Conservation (phyloP, 2,888 invertebrate species). For the Acleris emargana region DNA sequence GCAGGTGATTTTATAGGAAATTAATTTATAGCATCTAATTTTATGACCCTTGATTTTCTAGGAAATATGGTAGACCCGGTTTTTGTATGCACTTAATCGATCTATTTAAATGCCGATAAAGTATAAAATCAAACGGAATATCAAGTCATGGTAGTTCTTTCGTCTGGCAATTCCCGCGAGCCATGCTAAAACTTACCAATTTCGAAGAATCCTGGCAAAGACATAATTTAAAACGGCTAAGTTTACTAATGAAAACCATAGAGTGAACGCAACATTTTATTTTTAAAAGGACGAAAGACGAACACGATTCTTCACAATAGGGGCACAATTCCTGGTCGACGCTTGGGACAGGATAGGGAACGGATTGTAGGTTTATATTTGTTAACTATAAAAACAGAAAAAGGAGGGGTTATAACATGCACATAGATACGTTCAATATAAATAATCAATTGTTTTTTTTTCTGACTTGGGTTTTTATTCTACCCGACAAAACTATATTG, state of each 20-base stretch:
- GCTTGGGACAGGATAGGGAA: conserved; percentile 26
- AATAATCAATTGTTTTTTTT: no score
- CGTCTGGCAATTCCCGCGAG: not conserved
- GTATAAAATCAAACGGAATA: no score
- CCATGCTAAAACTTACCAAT: conserved; percentile 67
- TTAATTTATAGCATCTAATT: no score
- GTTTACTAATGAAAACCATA: conserved; percentile 1
- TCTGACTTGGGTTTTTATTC: no score
- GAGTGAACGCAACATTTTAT: conserved; percentile 13
- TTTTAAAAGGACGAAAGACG: conserved; percentile 9
- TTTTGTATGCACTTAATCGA: no score
- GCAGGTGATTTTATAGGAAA: no score
- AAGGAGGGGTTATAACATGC: conserved; percentile 23
- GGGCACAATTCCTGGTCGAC: conserved; percentile 1
- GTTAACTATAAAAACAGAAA: conserved; percentile 38
- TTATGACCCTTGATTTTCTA: no score
- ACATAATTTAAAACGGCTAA: conserved; percentile 54
- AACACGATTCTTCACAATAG: conserved; percentile 16
- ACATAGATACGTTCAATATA: not conserved
- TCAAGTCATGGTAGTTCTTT: not conserved
- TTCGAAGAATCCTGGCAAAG: conserved; percentile 78
- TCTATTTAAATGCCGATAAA: no score
- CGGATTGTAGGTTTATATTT: conserved; percentile 23
- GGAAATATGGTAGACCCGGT: no score
- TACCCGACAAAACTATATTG: no score